Percentiles rank a stretch among this genome's conserved stretches.
Conservation (phyloP, 2,888 invertebrate genomes). For the Invenusta paracnida region DNA sequence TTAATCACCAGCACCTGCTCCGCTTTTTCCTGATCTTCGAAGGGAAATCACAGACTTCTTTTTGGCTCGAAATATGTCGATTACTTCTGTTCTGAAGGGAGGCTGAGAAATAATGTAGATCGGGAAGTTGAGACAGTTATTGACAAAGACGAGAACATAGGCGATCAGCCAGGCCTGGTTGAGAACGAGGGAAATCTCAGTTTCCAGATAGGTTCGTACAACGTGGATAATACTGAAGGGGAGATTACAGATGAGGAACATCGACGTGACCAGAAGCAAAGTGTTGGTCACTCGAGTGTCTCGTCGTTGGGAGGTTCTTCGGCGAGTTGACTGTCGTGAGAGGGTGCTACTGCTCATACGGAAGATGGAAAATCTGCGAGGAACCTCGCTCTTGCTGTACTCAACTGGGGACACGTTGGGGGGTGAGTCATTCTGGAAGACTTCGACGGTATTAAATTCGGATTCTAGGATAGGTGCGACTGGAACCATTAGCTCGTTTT, state of each 20-base stretch:
- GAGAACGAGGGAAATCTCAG: neutral
- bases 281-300: constrained; percentile 34
- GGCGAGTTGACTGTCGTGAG: neutral
- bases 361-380: neutral
- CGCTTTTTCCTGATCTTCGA: too few relatives aligned
- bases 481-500: neutral
- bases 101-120: constrained; percentile 37
- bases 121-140: constrained; percentile 38
- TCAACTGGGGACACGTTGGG: too few relatives aligned
- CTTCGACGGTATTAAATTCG: too few relatives aligned
- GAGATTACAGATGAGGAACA: constrained; percentile 21
- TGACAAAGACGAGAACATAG: constrained; percentile 37
- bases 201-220: neutral
- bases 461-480: neutral
- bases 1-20: too few relatives aligned
- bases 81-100: constrained; percentile 26
- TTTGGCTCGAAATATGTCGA: neutral
- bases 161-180: constrained; percentile 26
- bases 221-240: constrained; percentile 29
- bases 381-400: too few relatives aligned
- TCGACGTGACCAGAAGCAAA: constrained; percentile 15
- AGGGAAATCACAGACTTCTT: too few relatives aligned
- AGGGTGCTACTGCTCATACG: neutral
- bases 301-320: neutral
- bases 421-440: too few relatives aligned